These are phyloP conservation scores for Drosophila subobscura DNA, from an alignment of 1,140 invertebrate species.

Conservation along the genomic window DNA sequence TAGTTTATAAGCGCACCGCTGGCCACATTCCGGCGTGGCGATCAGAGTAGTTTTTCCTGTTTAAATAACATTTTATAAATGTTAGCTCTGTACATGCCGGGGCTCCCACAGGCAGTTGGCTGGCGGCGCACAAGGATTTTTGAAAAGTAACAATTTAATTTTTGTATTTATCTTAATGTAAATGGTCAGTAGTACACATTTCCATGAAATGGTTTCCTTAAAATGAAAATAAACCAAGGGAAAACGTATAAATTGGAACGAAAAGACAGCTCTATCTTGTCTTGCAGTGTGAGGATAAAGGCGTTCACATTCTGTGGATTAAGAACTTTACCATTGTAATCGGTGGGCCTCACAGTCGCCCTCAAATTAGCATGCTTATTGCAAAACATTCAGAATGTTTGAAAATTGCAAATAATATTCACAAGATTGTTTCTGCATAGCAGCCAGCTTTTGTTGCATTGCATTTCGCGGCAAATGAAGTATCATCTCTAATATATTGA, in stretches of 20 bases:
- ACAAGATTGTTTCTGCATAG: too few species aligned
- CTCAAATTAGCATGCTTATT: neutral
- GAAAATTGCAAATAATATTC: neutral
- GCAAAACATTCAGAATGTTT: constrained; percentile 15
- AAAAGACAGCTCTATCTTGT: neutral
- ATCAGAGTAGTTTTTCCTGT: constrained; percentile 73
- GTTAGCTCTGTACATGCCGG: constrained; percentile 80
- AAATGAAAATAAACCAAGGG: constrained; percentile 53
- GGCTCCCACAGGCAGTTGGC: constrained; percentile 13
- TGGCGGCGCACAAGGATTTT: constrained; percentile 43
- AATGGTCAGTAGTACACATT: constrained; percentile 64
- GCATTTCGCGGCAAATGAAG: too few species aligned
- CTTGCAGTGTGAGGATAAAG: neutral
- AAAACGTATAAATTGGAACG: constrained; percentile 29
- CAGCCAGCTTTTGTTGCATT: too few species aligned
- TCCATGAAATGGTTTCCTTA: constrained; percentile 74
- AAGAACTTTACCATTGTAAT: too few species aligned
- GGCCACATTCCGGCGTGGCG: constrained; percentile 49
- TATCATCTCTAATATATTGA: too few species aligned
- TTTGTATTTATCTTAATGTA: constrained; percentile 67
- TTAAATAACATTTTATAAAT: constrained; percentile 83
- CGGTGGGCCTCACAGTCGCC: too few species aligned
- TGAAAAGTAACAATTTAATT: constrained; percentile 43
- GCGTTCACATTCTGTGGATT: too few species aligned
- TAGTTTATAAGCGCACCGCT: constrained; percentile 61